These are phyloP conservation scores for Metridium senile DNA, from an alignment of 92 coral and sea anemone genomes.

Conservation along the genomic window DNA sequence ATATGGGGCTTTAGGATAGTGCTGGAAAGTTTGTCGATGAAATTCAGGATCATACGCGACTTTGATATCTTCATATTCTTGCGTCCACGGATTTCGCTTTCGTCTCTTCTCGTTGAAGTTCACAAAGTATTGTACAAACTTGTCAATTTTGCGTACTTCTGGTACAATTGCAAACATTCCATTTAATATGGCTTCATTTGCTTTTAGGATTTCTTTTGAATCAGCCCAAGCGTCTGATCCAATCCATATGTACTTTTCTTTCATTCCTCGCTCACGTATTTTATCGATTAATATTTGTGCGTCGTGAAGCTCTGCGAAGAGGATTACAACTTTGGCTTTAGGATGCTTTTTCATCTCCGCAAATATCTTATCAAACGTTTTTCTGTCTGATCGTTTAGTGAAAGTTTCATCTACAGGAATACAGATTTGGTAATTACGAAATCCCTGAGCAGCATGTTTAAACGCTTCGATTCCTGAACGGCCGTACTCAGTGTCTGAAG, in stretches of 20 bases:
- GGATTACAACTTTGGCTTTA: slow-evolving; percentile 69
- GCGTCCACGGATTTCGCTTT: slow-evolving; percentile 80
- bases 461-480: slow-evolving; percentile 86
- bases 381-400: slow-evolving; percentile 60
- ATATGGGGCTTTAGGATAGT: slow-evolving; percentile 75
- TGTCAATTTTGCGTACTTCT: slow-evolving; percentile 51
- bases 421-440: slow-evolving; percentile 66
- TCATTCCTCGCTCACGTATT: slow-evolving; percentile 41
- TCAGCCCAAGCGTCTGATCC: slow-evolving; percentile 93
- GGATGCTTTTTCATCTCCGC: slow-evolving; percentile 55
- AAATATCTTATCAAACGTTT: slow-evolving; percentile 60
- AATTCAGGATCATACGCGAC: slow-evolving; percentile 78
- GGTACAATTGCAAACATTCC: slow-evolving; percentile 85
- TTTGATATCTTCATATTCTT: slow-evolving; percentile 65
- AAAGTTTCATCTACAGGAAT: slow-evolving; percentile 80
- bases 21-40: slow-evolving; percentile 59
- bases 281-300: slow-evolving; percentile 64
- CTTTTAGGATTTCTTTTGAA: slow-evolving; percentile 57
- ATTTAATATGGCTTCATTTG: slow-evolving; percentile 53
- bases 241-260: slow-evolving; percentile 59
- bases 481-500: slow-evolving; percentile 88
- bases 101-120: slow-evolving; percentile 74
- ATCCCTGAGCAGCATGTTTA: slow-evolving; percentile 62
- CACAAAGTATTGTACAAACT: slow-evolving; percentile 75
- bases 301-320: slow-evolving; percentile 80